Percentiles rank a stretch among this genome's conserved stretches.
Evolutionary conservation across 1,140 invertebrate species (phyloP).

Genomic region (Maniola jurtina): DNA sequence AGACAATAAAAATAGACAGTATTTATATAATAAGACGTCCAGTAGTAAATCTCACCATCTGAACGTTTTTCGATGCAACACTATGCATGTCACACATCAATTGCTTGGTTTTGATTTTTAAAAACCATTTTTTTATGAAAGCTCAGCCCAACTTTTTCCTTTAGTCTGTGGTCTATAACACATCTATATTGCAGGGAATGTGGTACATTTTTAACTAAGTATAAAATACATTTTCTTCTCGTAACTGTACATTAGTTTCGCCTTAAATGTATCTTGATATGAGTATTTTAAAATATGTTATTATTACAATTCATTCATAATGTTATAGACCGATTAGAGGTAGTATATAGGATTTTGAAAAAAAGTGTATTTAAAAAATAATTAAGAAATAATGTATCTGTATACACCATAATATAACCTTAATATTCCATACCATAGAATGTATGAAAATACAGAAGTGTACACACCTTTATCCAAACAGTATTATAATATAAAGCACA

Average conservation of each 20-base stretch:
- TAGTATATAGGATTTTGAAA: conserved; percentile 69
- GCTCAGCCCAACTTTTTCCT: not conserved
- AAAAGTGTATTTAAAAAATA: conserved; percentile 41
- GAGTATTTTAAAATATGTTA: conserved; percentile 57
- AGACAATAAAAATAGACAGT: not conserved
- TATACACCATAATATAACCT: conserved; percentile 43
- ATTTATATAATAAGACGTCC: too few relatives aligned
- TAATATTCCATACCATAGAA: conserved; percentile 30
- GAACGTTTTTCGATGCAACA: too few relatives aligned
- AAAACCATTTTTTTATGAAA: too few relatives aligned
- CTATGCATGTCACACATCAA: too few relatives aligned
- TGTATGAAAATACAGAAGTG: conserved; percentile 5
- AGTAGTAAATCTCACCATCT: not conserved
- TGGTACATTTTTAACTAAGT: conserved; percentile 1
- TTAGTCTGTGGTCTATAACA: conserved; percentile 4
- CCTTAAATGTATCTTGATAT: conserved; percentile 37
- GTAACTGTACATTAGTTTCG: conserved; percentile 67
- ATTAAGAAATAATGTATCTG: conserved; percentile 59
- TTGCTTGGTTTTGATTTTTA: too few relatives aligned
- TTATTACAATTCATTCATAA: conserved; percentile 71
- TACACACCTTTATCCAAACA: conserved; percentile 22
- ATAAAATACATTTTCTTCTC: conserved; percentile 28
- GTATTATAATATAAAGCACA: conserved; percentile 43
- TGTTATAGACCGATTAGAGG: conserved; percentile 46
- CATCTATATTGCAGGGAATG: not conserved